Evolutionary conservation across 2,113 vertebrate species (phyloP).

Genomic region (Crotalus viridis): DNA sequence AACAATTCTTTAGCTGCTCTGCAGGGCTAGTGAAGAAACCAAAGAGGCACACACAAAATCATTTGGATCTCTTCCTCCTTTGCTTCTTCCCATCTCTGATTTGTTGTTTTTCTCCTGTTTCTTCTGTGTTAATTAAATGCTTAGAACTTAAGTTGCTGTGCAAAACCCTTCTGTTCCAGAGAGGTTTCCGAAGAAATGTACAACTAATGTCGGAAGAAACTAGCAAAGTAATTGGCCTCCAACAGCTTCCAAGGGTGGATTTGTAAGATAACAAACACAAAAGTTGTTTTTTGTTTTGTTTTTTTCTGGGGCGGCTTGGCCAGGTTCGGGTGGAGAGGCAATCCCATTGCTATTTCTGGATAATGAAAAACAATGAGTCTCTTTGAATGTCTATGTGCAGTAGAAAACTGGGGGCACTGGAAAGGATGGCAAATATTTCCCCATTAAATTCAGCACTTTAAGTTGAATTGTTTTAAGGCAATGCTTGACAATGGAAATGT

Average conservation of each 20-base stretch:
- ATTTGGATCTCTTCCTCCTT: not conserved
- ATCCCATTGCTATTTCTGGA: not conserved
- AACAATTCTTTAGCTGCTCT: not conserved
- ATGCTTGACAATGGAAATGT: not conserved
- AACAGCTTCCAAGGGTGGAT: conserved; percentile 42
- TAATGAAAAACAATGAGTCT: not conserved
- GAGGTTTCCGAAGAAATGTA: conserved; percentile 59
- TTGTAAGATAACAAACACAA: conserved; percentile 41
- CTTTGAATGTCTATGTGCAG: not conserved
- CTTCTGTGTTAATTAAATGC: conserved; percentile 53
- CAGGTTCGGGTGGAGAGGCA: not conserved
- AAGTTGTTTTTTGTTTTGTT: not conserved
- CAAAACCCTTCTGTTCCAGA: conserved; percentile 56
- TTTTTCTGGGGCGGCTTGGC: not conserved
- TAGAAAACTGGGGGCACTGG: not conserved
- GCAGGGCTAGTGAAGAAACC: not conserved
- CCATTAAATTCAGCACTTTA: not conserved
- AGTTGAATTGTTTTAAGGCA: conserved; percentile 20
- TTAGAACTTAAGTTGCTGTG: conserved; percentile 59
- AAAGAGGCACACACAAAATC: not conserved
- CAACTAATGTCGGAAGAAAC: conserved; percentile 49
- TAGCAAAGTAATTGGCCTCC: conserved; percentile 49
- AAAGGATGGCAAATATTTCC: not conserved
- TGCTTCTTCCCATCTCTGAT: conserved; percentile 21
- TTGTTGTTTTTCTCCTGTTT: not conserved